Base-by-base conservation (phyloP, 2,888 invertebrate species). In the Shargacucullia verbasci region DNA sequence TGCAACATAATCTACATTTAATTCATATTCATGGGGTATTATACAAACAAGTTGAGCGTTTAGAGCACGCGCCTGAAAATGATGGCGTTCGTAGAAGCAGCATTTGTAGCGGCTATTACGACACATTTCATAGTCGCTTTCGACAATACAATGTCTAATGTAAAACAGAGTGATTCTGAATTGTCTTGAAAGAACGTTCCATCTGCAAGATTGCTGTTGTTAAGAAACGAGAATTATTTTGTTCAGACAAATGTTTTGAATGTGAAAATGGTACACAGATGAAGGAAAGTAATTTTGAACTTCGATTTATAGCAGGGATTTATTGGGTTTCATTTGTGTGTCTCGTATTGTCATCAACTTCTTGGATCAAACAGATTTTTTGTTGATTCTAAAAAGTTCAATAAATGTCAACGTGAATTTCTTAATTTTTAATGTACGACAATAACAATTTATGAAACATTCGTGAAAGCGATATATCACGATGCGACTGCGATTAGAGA, bases 161-260 rank as follows among this genome's bases (percentile, higher is more conserved):
- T 62, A 70, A 69, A 77, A 63, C 65, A 64, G 72, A 72, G 68
- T 59, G 75, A 73, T 69, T 69, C 60, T 59, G 63, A 68, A 79
- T 74, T 70, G 70, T 75, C 67, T 60, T 52, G 60, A 46, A 60
- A 57, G 62, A 54, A 49, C 46, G 44, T 70, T 70, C 43, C 61
- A 57, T 76, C 49, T 67, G 47, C 49, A 38, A 58, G 56, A 70
- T 78, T 70, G 57, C 46, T 59, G 52, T 48, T 57, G 49, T 62
- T 48, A 60, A 56, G 48, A 54, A 46, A 57, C 54, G 56, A 59
- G 60, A 54, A 54, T 38, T 53, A 64, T 59, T 53, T 57, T 49
- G 38, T 31, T 37, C 20, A 20, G 27, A 50, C 12, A 52, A 48
- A 34, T 15, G 25, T 61, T 59, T 57, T 35, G 37, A 41, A 61